Evolutionary conservation across 2,113 vertebrate genomes (phyloP).

Genomic region (Sterrhoptilus dennistouni): DNA sequence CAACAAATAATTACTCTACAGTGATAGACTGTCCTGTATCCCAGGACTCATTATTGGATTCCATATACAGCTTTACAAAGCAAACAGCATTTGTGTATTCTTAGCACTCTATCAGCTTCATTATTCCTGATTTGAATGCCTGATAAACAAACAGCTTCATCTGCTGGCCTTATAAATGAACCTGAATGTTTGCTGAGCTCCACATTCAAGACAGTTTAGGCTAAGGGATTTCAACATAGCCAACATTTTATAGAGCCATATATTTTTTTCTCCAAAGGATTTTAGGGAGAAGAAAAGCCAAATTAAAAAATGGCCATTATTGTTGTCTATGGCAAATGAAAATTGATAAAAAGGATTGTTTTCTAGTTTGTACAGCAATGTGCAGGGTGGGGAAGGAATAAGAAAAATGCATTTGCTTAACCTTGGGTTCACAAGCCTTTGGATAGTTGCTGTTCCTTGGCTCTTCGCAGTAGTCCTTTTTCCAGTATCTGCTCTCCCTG

Average conservation of each 20-base stretch:
- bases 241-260: not conserved
- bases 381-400: not conserved
- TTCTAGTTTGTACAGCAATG: not conserved
- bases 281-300: not conserved
- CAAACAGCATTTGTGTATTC: conserved; percentile 4
- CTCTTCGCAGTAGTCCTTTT: not conserved
- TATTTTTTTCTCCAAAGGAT: not conserved
- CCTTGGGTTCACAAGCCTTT: not conserved
- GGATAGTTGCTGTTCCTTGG: not conserved
- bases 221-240: not conserved
- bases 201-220: not conserved
- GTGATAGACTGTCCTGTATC: conserved; percentile 5
- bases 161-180: not conserved
- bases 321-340: not conserved
- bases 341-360: not conserved
- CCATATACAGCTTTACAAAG: not conserved
- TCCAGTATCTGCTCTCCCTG: not conserved
- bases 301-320: not conserved
- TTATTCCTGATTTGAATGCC: conserved; percentile 22
- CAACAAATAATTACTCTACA: conserved; percentile 28
- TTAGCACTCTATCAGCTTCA: conserved; percentile 18
- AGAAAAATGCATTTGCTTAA: conserved; percentile 10
- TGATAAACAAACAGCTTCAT: not conserved
- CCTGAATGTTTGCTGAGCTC: not conserved
- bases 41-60: not conserved